Evolutionary conservation across 2,888 invertebrate species (phyloP).

Genomic region (Leucophenga montana): DNA sequence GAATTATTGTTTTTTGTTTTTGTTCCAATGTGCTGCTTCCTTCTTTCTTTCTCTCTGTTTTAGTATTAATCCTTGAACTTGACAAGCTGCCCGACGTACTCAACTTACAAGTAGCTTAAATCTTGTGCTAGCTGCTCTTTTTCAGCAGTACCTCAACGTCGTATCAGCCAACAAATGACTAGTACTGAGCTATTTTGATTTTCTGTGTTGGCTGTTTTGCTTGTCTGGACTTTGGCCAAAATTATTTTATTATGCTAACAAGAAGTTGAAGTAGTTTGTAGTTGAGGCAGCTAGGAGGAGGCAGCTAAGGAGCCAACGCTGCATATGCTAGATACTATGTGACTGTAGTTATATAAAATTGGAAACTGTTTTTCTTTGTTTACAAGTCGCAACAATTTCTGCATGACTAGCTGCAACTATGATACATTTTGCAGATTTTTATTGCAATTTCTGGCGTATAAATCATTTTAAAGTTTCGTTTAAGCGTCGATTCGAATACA

Average conservation of each 20-base stretch:
- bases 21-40: background rate
- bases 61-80: slow-evolving; percentile 62
- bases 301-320: background rate
- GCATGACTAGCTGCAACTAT: too few species aligned
- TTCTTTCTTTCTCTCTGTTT: slow-evolving; percentile 12
- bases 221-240: slow-evolving; percentile 50
- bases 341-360: slow-evolving; percentile 3
- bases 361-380: background rate
- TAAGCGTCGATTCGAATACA: too few species aligned
- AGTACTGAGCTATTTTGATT: slow-evolving; percentile 32
- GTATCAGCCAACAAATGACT: background rate
- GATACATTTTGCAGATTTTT: too few species aligned
- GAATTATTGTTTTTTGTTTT: background rate
- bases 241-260: slow-evolving; percentile 57
- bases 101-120: background rate
- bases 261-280: background rate
- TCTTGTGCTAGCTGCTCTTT: background rate
- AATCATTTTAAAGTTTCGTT: background rate
- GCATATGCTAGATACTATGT: too few species aligned
- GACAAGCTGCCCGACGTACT: slow-evolving; percentile 40
- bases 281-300: background rate
- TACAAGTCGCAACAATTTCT: background rate
- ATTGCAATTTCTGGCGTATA: too few species aligned
- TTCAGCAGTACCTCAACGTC: too few species aligned
- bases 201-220: slow-evolving; percentile 30